Conservation (phyloP, 2,797 vertebrate species). For the Alfaro cultratus region DNA sequence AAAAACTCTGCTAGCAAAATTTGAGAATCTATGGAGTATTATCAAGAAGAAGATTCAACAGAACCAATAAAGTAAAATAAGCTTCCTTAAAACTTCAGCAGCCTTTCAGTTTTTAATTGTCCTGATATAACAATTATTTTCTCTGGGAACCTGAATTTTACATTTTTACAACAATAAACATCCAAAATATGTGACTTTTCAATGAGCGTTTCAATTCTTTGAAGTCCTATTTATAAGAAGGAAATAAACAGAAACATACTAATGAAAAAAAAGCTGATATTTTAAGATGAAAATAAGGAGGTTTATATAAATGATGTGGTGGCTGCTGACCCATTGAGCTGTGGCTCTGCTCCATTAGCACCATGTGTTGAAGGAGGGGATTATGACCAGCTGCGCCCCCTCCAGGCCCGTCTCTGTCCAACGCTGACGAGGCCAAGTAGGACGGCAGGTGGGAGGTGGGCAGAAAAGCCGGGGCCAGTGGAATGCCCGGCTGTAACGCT, state of each 20-base stretch:
- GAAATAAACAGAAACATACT: not conserved
- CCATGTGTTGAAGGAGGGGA: slow-evolving; percentile 95
- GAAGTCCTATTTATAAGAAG: not conserved
- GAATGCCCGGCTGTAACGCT: slow-evolving; percentile 87
- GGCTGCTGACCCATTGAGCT: slow-evolving; percentile 86
- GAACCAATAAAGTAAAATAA: not conserved
- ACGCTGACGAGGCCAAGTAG: slow-evolving; percentile 87
- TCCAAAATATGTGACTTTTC: not conserved
- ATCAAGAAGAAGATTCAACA: not conserved
- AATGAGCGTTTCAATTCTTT: not conserved
- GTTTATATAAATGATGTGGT: slow-evolving; percentile 19
- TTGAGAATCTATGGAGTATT: not conserved
- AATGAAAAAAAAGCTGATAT: not conserved
- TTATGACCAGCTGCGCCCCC: slow-evolving; percentile 80
- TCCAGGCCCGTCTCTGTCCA: slow-evolving; percentile 86
- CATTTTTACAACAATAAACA: not conserved
- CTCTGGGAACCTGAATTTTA: not conserved
- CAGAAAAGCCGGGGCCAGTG: slow-evolving; percentile 85
- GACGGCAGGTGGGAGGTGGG: slow-evolving; percentile 89
- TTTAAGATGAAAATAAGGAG: slow-evolving; percentile 2
- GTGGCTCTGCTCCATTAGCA: slow-evolving; percentile 92
- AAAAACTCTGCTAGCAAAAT: not conserved
- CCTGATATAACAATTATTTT: not conserved
- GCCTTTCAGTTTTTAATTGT: not conserved
- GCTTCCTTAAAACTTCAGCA: not conserved